phyloP scores from a whole-genome alignment of 2,797 vertebrate genomes.

The Ctenosaura bakeri region DNA sequence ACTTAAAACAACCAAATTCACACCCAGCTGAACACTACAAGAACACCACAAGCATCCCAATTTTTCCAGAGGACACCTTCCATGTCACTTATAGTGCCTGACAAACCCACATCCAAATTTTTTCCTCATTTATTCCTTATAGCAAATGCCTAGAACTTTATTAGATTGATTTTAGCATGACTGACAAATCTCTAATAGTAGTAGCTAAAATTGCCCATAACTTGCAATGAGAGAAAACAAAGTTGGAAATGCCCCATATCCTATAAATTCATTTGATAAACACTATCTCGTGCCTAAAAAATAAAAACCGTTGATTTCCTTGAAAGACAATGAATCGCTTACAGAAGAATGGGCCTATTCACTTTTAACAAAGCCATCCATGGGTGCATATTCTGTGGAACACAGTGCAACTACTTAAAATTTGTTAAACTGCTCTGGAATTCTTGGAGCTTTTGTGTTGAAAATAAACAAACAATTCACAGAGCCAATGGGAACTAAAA shows the following conservation, averaged over 20 bases:
- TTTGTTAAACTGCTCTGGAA: slow-evolving; percentile 48
- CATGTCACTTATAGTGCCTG: slow-evolving; percentile 83
- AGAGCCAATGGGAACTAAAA: slow-evolving; percentile 3
- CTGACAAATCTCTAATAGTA: slow-evolving; percentile 24
- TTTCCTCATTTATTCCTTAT: slow-evolving; percentile 58
- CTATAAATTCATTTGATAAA: slow-evolving; percentile 2
- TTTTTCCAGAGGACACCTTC: slow-evolving; percentile 63
- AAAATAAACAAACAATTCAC: slow-evolving; percentile 1
- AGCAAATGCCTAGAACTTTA: slow-evolving; percentile 54
- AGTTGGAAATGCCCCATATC: background rate
- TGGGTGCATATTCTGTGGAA: background rate
- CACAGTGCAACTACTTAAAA: slow-evolving; percentile 28
- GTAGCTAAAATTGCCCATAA: slow-evolving; percentile 12
- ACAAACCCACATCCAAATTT: slow-evolving; percentile 62
- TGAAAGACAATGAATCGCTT: background rate
- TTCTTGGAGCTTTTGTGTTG: slow-evolving; percentile 58
- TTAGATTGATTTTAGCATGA: slow-evolving; percentile 46
- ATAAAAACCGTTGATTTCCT: background rate
- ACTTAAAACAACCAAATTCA: slow-evolving; percentile 84
- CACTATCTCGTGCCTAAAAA: background rate
- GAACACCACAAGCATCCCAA: slow-evolving; percentile 65
- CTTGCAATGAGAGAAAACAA: slow-evolving; percentile 13
- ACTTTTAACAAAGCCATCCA: slow-evolving; percentile 4
- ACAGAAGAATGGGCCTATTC: background rate
- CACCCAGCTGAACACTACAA: slow-evolving; percentile 76